Conservation (phyloP, 1,140 invertebrate species). For the Gonioctena quinquepunctata region DNA sequence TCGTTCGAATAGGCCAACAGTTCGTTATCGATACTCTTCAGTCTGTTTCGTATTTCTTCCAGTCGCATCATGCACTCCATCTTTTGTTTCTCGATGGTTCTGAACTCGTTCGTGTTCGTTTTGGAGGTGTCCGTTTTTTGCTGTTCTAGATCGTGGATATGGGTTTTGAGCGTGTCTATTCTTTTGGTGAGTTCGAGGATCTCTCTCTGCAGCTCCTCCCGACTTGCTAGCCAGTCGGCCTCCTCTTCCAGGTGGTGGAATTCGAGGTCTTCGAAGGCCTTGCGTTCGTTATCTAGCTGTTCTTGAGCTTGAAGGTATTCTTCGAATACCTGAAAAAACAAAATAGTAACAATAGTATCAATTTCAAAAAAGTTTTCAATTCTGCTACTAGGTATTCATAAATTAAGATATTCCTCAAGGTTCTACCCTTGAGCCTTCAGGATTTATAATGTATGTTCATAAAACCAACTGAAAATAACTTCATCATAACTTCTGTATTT, state of each 20-base stretch:
- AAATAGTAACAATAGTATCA: no score
- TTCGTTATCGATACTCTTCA: conserved; percentile 46
- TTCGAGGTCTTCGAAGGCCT: conserved; percentile 90
- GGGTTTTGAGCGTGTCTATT: conserved; percentile 66
- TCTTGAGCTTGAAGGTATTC: conserved; percentile 69
- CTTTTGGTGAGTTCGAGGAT: conserved; percentile 68
- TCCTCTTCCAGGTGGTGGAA: conserved; percentile 92
- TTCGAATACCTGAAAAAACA: no score
- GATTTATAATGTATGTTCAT: no score
- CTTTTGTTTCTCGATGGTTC: conserved; percentile 47
- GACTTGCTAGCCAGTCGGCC: conserved; percentile 77
- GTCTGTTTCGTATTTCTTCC: conserved; percentile 42
- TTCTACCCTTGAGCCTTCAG: no score
- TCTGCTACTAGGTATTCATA: no score
- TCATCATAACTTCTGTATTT: no score
- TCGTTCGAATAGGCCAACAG: conserved; percentile 38
- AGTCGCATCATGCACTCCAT: conserved; percentile 46
- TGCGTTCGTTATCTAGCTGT: conserved; percentile 71
- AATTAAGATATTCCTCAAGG: no score
- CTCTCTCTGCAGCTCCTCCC: conserved; percentile 81
- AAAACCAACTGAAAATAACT: no score
- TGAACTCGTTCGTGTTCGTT: conserved; percentile 47
- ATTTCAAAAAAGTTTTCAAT: no score
- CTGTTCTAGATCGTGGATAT: conserved; percentile 65
- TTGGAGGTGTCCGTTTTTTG: conserved; percentile 37